phyloP scores from a whole-genome alignment of 2,113 vertebrate species.

The Propithecus coquereli region DNA sequence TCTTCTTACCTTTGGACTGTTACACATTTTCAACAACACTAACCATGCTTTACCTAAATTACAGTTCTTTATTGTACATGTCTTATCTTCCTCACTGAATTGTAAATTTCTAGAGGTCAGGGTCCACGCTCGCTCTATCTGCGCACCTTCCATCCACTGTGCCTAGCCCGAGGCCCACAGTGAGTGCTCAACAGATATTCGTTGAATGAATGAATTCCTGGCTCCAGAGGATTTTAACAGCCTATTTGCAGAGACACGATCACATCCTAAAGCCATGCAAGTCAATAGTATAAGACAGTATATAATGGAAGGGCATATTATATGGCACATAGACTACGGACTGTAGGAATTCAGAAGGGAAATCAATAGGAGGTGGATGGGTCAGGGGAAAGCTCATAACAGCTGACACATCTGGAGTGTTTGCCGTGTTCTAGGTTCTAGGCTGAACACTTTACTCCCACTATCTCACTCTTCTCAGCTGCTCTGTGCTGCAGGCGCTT shows the following conservation, averaged over 20 bases:
- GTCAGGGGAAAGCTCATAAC: not conserved
- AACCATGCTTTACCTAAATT: not conserved
- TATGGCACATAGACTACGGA: fast-evolving
- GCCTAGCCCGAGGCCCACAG: not conserved
- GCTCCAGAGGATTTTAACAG: not conserved
- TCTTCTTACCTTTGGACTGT: conserved; percentile 40
- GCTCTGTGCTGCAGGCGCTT: not conserved
- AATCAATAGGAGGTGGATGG: not conserved
- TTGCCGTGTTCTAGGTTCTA: not conserved
- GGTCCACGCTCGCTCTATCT: conserved; percentile 1
- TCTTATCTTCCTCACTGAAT: conserved; percentile 11
- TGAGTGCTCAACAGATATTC: not conserved
- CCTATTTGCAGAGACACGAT: not conserved
- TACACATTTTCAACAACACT: not conserved
- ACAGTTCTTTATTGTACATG: not conserved
- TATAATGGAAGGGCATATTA: not conserved
- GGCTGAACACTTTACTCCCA: not conserved
- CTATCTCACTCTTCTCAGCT: not conserved
- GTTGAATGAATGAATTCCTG: not conserved
- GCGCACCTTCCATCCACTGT: not conserved
- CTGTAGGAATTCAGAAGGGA: not conserved
- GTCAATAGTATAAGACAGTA: not conserved
- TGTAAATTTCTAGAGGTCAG: conserved; percentile 18
- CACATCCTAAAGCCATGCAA: not conserved
- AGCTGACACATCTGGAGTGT: not conserved